phyloP scores from a whole-genome alignment of 1,140 invertebrate genomes.

The Stenopsyche tienmushanensis region DNA sequence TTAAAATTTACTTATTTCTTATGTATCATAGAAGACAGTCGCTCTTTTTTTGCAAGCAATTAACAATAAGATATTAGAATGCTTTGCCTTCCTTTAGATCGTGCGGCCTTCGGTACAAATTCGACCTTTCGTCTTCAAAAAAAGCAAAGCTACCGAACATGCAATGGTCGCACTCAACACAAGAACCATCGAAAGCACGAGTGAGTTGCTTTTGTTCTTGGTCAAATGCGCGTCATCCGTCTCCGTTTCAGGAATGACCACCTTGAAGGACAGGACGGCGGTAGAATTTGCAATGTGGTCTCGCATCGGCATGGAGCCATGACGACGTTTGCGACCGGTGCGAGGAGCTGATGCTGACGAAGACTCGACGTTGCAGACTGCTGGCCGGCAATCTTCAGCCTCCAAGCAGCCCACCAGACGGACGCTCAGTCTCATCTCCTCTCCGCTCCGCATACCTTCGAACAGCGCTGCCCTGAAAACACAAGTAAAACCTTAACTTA shows the following conservation, averaged over 20 bases:
- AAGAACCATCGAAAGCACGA: slow-evolving; percentile 15
- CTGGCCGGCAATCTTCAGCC: slow-evolving; percentile 56
- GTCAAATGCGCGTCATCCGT: background rate
- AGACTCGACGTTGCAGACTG: slow-evolving; percentile 17
- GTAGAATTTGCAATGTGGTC: slow-evolving; percentile 30
- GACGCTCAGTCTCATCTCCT: slow-evolving; percentile 63
- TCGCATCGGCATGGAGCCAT: background rate
- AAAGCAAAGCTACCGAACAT: slow-evolving; percentile 23
- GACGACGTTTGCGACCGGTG: background rate
- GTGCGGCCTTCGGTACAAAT: slow-evolving; percentile 7
- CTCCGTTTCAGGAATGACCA: slow-evolving; percentile 24
- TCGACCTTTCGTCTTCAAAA: slow-evolving; percentile 27
- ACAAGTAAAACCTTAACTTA: slow-evolving; percentile 31
- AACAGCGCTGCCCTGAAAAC: slow-evolving; percentile 67
- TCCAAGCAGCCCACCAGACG: slow-evolving; percentile 63
- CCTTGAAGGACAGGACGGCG: slow-evolving; percentile 34
- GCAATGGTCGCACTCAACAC: slow-evolving; percentile 21
- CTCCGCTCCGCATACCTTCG: slow-evolving; percentile 64
- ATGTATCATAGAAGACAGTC: no score
- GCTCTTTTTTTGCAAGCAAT: background rate
- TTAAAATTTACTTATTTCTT: no score
- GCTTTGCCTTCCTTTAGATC: background rate
- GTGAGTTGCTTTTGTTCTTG: background rate
- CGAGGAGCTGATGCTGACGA: background rate
- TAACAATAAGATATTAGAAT: background rate